These are phyloP conservation scores for Heptranchias perlo DNA, from an alignment of 2,113 vertebrate species.

Conservation along the genomic window DNA sequence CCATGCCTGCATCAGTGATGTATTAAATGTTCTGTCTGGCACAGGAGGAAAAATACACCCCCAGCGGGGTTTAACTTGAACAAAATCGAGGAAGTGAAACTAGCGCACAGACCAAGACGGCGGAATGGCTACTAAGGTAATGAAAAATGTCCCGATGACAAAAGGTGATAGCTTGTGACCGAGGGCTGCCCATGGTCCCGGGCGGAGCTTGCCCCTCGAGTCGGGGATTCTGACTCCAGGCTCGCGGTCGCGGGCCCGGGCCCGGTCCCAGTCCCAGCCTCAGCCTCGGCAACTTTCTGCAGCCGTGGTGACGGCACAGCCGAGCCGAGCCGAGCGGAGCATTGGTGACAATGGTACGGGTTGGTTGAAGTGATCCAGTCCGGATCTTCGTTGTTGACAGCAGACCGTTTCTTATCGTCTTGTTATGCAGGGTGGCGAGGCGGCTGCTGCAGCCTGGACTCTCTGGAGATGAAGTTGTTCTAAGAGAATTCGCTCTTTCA, in stretches of 20 bases:
- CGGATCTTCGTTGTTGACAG: background rate
- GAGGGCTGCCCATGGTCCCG: no score
- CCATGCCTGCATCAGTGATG: constrained; percentile 43
- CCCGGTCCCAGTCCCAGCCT: no score
- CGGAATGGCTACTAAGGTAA: background rate
- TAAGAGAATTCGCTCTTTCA: background rate
- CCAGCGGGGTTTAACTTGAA: constrained; percentile 42
- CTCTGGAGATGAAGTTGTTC: background rate
- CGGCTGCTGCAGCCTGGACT: no score
- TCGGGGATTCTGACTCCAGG: no score
- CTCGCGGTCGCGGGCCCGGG: no score
- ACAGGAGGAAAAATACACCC: background rate
- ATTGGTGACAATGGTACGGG: background rate
- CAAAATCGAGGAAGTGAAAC: constrained; percentile 53
- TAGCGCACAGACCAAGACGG: constrained; percentile 44
- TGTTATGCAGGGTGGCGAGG: no score
- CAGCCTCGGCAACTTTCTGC: no score
- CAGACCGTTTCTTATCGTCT: no score
- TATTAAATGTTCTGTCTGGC: constrained; percentile 41
- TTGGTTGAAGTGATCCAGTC: background rate
- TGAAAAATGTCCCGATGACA: no score
- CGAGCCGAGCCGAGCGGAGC: background rate
- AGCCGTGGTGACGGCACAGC: background rate
- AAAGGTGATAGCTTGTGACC: no score
- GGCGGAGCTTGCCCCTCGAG: no score